Base-by-base conservation (phyloP, 2,888 invertebrate genomes). In the Aspidiotus rigidus region DNA sequence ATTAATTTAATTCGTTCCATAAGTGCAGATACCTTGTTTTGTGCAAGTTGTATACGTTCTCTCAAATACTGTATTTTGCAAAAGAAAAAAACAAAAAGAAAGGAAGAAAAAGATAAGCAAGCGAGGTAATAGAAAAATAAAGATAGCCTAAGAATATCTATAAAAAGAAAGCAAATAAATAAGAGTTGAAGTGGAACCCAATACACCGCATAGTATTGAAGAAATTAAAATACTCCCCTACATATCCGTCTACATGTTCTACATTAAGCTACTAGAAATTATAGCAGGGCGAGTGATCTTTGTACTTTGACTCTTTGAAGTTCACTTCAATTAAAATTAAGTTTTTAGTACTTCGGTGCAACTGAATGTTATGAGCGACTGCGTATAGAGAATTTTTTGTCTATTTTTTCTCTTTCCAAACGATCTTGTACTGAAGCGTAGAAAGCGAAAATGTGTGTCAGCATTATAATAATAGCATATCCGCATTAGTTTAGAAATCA, bases 1-100 rank as follows among this genome's bases (percentile, higher is more conserved):
- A 93, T 82, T 76, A 90, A 83, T 80, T 92, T 93, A 78, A 92
- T 88, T 78, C 92, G 88, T 81, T 93, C 93, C 79, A 86, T 87
- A 75, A 90, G 87, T 81, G 90, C 88, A 77, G 87, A 85, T 77
- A 93, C 89, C 84, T 90, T 90, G 81, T 86, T 88, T 80, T 92
- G 90, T 78, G 93, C 85, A 79, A 86, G 85, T 79, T 89, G 89
- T 77, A 91, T 87, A 81, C 85, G 86, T 81, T 93, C 92, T 79
- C 88, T 88, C 83, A 85, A 89, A 79, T 86, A 87, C 92, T 93
- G 81, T 71, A 74, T 74, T 77, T 78, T 79, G 77, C 71, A 71
- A 71, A 70, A 60, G 56, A 70, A 72, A 55, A 13, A 39, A 63
- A 64, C 62, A 55, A 41, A 71, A 71, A 63, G 69, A 53, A 56